Base-by-base conservation (phyloP, 2,113 vertebrate genomes). In the Callipepla squamata region DNA sequence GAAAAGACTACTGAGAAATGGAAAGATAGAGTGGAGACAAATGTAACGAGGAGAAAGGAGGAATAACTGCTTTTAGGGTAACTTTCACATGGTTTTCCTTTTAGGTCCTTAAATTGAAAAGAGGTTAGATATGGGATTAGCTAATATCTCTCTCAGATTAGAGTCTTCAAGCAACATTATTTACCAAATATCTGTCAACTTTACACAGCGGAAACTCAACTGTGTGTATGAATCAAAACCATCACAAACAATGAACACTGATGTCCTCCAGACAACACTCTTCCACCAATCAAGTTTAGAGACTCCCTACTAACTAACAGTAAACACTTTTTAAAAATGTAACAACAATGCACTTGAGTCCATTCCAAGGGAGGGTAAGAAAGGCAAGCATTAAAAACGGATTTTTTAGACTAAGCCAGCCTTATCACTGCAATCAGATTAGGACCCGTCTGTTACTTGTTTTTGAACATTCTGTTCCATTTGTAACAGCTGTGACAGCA, bases 401-500 rank as follows among this genome's bases (percentile, higher is more conserved):
- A 21, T 87, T 90, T 95, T 90, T 91, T 86, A 80, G 59, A 88
- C 79, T 95, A 96, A 97, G 90, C 61, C 87, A 92, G 26, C 68
- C 58, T 95, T 94, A 89, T 97, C 76, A 19, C 63, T 92, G 88
- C 94, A 97, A 97, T 96, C 84, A 90, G 82, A 97, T 94, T 93
- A 97, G 89, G 50, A 82, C 36, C 75, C 65, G 59, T 92, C 86
- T 96, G 87, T 91, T 94, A 94, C 68, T 96, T 89, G 80, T 14
- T 97, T 90, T 92, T 87, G 91, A 95, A 97, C 95, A 95, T 96
- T 97, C 87, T 94, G 90, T 98, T 97, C 97, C 90, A 95, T 95
- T 94, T 90, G 73, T 90, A 97, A 95, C 78, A 95, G 93, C 91
- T 61, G 11, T 92, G 86, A 87, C 85, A 94, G 93, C 72, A 95